These are phyloP conservation scores for Rutilus rutilus DNA, from an alignment of 2,113 vertebrate genomes.

Conservation along the genomic window DNA sequence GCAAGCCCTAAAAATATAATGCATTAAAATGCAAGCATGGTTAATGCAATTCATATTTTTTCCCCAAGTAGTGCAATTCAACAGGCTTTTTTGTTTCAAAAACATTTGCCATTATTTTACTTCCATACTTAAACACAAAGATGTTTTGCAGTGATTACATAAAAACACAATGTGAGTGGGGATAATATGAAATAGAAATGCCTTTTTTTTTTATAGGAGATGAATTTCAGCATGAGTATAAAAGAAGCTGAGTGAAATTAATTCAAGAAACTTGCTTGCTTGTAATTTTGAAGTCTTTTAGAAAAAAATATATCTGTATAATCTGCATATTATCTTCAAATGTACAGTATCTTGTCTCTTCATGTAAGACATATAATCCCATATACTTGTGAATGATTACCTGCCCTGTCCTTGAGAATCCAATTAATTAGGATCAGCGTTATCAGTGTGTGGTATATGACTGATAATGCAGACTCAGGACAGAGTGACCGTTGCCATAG, in stretches of 20 bases:
- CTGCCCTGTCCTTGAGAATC: conserved; percentile 25
- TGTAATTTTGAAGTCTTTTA: neutral
- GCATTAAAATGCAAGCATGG: no score
- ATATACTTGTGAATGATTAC: conserved; percentile 43
- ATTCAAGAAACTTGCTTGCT: neutral
- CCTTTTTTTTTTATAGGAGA: neutral
- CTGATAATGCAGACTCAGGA: conserved; percentile 28
- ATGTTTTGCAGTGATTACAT: neutral
- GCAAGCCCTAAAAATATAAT: no score
- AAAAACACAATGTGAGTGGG: neutral
- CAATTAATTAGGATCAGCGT: conserved; percentile 37
- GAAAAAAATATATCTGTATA: neutral
- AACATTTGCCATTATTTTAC: no score
- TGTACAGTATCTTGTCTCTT: neutral
- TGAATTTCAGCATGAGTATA: neutral
- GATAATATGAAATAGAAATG: neutral
- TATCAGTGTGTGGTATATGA: conserved; percentile 17
- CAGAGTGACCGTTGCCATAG: neutral
- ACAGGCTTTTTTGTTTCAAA: no score
- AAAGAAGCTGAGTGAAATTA: neutral
- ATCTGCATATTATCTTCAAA: neutral
- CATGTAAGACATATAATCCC: neutral
- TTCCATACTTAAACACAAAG: no score
- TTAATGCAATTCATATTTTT: no score
- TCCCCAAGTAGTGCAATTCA: no score